A percentile compares a stretch with the other conserved stretches of the same genome.
Evolutionary conservation across 30 jellyfish, hydroid and myxozoan species (phyloP).

Genomic region (Hydra vulgaris): DNA sequence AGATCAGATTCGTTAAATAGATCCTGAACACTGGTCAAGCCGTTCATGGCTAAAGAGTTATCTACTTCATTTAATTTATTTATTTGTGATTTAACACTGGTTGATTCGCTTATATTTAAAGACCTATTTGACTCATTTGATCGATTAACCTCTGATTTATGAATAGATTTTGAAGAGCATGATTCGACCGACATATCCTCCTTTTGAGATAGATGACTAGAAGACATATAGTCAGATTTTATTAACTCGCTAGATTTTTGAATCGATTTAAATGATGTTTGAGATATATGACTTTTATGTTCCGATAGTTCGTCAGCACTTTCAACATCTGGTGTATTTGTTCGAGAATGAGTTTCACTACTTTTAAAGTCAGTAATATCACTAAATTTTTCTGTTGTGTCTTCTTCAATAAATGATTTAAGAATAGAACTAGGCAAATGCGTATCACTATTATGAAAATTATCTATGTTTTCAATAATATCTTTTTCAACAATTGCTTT

Average conservation of each 20-base stretch:
- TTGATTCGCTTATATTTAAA: background rate
- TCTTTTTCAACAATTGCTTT: conserved; percentile 1
- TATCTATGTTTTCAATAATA: background rate
- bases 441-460: background rate
- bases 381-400: background rate
- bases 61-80: background rate
- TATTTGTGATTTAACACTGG: background rate
- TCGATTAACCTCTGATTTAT: background rate
- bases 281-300: background rate
- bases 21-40: background rate
- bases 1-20: background rate
- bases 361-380: background rate
- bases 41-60: background rate
- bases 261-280: background rate
- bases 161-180: background rate
- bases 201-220: background rate
- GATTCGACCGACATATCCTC: background rate
- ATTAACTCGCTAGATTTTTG: background rate
- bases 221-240: background rate
- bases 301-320: background rate
- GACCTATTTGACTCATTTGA: background rate
- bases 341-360: background rate
- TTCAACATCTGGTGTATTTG: background rate
- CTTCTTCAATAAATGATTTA: background rate
- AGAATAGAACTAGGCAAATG: background rate